Conservation (phyloP, 2,888 invertebrate genomes). For the Homarus gammarus region DNA sequence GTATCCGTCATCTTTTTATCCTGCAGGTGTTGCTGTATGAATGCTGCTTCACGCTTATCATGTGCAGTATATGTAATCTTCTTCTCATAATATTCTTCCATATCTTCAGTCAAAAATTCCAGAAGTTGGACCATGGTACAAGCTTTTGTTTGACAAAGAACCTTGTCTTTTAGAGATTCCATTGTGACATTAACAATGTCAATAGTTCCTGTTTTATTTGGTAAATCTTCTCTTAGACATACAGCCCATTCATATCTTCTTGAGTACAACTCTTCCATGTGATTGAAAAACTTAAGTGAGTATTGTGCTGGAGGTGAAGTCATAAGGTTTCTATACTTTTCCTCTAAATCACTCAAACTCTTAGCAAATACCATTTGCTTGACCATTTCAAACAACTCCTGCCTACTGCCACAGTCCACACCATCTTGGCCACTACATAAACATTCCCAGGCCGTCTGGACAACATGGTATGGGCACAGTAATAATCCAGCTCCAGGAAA, state of each 20-base stretch:
- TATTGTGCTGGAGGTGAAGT: background rate
- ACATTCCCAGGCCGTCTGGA: slow-evolving; percentile 16
- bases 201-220: background rate
- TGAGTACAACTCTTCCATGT: slow-evolving; percentile 8
- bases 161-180: slow-evolving; percentile 17
- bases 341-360: background rate
- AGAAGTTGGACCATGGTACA: slow-evolving; percentile 23
- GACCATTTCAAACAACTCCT: slow-evolving; percentile 18
- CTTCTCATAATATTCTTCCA: slow-evolving; percentile 6
- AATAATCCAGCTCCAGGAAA: slow-evolving; percentile 5
- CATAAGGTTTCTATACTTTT: background rate
- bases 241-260: slow-evolving; percentile 21
- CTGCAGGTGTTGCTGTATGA: background rate
- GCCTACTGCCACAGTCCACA: background rate
- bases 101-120: slow-evolving; percentile 20
- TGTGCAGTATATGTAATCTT: background rate
- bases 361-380: slow-evolving; percentile 12
- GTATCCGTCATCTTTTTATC: slow-evolving; percentile 10
- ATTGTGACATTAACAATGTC: background rate
- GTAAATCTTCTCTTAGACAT: background rate
- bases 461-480: slow-evolving; percentile 4
- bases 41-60: background rate
- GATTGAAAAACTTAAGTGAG: slow-evolving; percentile 2
- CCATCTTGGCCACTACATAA: background rate
- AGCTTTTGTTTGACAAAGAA: slow-evolving; percentile 7